A percentile compares a stretch with the other conserved stretches of the same genome.
Conservation (phyloP, 2,797 vertebrate species). For the Craterocephalus amniculus region DNA sequence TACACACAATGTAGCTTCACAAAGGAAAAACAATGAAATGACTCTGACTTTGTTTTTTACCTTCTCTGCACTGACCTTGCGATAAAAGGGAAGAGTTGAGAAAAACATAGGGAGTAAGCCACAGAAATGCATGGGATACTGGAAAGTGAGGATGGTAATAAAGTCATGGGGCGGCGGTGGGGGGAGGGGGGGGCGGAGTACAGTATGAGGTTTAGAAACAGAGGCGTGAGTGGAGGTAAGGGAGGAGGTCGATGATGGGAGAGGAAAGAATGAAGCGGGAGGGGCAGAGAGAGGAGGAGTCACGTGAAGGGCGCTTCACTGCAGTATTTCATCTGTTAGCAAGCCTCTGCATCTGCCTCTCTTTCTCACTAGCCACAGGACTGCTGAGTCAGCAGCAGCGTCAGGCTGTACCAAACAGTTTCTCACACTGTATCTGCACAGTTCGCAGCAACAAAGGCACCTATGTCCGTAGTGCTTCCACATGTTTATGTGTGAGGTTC, state of each 20-base stretch:
- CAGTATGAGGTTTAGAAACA: conserved; percentile 3
- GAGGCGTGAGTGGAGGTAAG: conserved; percentile 34
- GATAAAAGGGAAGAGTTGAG: conserved; percentile 22
- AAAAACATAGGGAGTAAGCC: neutral
- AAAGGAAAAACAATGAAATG: conserved; percentile 36
- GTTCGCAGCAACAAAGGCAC: conserved; percentile 3
- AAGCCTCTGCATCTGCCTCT: conserved; percentile 62
- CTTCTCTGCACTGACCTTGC: conserved; percentile 65
- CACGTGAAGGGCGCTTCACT: conserved; percentile 64
- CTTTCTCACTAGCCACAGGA: conserved; percentile 43
- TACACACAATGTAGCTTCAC: neutral
- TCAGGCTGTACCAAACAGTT: conserved; percentile 29
- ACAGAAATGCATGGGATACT: neutral
- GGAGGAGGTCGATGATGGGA: conserved; percentile 50
- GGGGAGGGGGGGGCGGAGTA: too few relatives aligned
- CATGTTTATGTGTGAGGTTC: neutral
- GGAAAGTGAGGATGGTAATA: neutral
- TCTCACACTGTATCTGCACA: conserved; percentile 5
- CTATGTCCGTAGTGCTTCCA: neutral
- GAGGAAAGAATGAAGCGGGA: conserved; percentile 48
- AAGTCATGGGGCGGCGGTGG: conserved; percentile 5
- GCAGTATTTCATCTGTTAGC: conserved; percentile 77
- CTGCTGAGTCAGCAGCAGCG: conserved; percentile 71
- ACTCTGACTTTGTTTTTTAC: conserved; percentile 26
- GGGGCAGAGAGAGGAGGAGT: conserved; percentile 59